Evolutionary conservation across 1,140 invertebrate genomes (phyloP), one percentile per base, ranked within the genome.

Genomic region (Prorops nasuta): DNA sequence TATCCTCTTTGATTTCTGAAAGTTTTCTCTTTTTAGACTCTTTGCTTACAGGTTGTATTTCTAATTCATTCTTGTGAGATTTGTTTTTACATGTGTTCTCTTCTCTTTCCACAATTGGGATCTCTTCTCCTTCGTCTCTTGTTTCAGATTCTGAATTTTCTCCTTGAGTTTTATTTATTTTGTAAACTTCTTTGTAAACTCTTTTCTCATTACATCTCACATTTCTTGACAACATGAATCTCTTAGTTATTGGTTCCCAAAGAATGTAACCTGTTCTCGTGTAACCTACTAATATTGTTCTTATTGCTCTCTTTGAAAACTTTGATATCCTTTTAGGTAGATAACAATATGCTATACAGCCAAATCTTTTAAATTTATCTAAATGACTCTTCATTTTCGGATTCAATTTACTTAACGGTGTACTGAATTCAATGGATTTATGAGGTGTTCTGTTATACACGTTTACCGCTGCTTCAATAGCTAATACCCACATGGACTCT

Each of bases 401-500:
- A n/a, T 20, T 28, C 9, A 46, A 31, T 19, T 19, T 35, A n/a
- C 17, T 46, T 48, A 51, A 16, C 12, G 28, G 43, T 7, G 24
- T 12, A 3, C 17, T 20, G 16, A 21, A 48, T 14, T 22, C 21
- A 35, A 37, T 51, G n/a, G 43, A 17, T 46, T 35, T 48, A 20
- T 51, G 28, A 14, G 56, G 48, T 15, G 40, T 41, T 6, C 58
- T 40, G 41, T 71, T 71, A 21, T 60, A 54, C 14, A 66, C 35
- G 49, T 72, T 64, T 8, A 50, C 59, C 0, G 68, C 72, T 19
- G 60, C 62, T 4, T 44, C 17, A 12, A 58, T 44, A 21, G 69
- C 65, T 37, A 69, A 60, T 19, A 55, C 60, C 71, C 74, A 77
- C 51, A 64, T 67, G 4, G 24, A 40, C 14, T 44, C 38, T 10